A percentile compares a stretch with the other conserved stretches of the same genome.
Evolutionary conservation across 2,797 vertebrate species (phyloP).

Genomic region (Acanthurus tractus): DNA sequence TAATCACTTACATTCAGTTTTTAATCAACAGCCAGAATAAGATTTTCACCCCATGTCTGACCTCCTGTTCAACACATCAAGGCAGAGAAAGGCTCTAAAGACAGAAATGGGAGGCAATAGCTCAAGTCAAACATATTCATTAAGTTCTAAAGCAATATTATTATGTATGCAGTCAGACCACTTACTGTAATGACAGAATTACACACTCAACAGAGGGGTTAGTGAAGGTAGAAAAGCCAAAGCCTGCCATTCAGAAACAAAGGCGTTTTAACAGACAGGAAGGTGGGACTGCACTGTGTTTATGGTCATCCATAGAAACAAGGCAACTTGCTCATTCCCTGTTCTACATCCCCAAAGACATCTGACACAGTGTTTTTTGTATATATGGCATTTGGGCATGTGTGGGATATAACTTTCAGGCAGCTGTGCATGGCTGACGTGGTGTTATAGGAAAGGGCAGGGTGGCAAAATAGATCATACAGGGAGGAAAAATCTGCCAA

Average conservation of each 20-base stretch:
- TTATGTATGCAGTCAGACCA: conserved; percentile 6
- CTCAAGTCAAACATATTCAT: conserved; percentile 19
- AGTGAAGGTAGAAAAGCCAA: neutral
- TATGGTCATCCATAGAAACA: neutral
- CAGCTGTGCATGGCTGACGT: conserved; percentile 23
- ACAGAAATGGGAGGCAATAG: conserved; percentile 29
- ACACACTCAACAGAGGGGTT: neutral
- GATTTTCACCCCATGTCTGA: neutral
- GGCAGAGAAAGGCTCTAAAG: neutral
- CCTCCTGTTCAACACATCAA: neutral
- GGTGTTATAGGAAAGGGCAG: conserved; percentile 27
- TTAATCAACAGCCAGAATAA: conserved; percentile 3
- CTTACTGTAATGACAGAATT: conserved; percentile 5
- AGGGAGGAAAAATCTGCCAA: conserved; percentile 41
- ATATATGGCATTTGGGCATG: conserved; percentile 40
- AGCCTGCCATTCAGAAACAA: neutral
- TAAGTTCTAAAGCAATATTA: conserved; percentile 25
- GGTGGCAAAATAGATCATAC: conserved; percentile 48
- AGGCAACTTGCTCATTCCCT: neutral
- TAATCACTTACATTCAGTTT: neutral
- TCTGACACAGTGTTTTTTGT: neutral
- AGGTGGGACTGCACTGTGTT: neutral
- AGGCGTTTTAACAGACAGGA: neutral
- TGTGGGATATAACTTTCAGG: neutral
- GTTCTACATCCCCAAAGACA: neutral